Evolutionary conservation across 2,113 vertebrate species (phyloP), one percentile per base, ranked within the genome.

Genomic region (Crotalus viridis): DNA sequence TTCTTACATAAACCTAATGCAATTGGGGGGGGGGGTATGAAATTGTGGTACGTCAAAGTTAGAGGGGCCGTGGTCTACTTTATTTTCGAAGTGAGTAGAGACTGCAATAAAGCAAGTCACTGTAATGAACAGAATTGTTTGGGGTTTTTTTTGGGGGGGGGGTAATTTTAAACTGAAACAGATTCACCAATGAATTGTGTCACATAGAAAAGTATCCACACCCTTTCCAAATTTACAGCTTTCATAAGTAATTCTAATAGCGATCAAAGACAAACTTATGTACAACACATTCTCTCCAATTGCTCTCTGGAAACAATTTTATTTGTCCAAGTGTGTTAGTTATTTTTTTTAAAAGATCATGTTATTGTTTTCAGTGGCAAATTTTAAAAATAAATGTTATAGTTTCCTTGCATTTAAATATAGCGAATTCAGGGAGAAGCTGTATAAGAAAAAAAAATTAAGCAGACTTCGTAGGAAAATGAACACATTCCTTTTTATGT

Each of bases 31-130:
- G n/a, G 28, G 10, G 26, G 59, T 28, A 28, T n/a, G 61, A 12
- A 10, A 26, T n/a, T 10, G 3, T 64, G 10, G 26, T 13, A 64
- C 28, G 61, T 10, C 61, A 28, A 13, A 64, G 61, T 64, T 64
- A 64, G 61, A 64, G 10, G 61, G 10, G 61, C 61, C 4, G 26
- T 64, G 61, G 61, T 10, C 3, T 91, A n/a, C 89, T 95, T 94
- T 95, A 90, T 92, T 91, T 93, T 93, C 81, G 89, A 33, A 90
- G 56, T 85, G 52, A 56, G 3, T 56, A 22, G n/a, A 39, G 52
- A 85, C 28, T 85, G 39, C 33, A 28, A 39, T 19, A 6, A 24
- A 10, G 74, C 81, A 48, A 15, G n/a, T 91, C 6, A 24, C 28
- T 33, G 43, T 46, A 86, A 93, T 91, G 21, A 46, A 57, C 7